Conservation (phyloP, 2,113 vertebrate species). For the Phylloscopus whistleri region DNA sequence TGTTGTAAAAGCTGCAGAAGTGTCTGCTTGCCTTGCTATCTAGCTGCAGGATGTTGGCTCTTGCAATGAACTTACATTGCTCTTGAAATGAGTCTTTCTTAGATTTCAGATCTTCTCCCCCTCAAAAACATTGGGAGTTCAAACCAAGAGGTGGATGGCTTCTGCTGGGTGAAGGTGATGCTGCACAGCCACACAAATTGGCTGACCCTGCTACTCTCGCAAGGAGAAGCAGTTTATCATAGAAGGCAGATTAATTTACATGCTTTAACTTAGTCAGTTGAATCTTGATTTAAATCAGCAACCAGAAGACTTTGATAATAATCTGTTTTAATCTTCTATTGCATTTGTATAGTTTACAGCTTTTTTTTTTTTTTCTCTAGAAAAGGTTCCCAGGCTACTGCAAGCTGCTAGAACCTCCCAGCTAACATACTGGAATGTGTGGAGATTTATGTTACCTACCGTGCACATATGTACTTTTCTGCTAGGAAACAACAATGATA, state of each 20-base stretch:
- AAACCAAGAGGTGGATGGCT: neutral
- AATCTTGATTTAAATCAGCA: neutral
- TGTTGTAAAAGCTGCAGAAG: neutral
- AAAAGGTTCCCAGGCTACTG: neutral
- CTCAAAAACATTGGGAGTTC: neutral
- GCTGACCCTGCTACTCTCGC: fast-evolving
- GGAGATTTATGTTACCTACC: neutral
- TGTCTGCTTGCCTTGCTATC: neutral
- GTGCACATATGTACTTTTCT: neutral
- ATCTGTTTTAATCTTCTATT: neutral
- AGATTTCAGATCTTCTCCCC: neutral
- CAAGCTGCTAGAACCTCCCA: neutral
- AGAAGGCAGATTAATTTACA: neutral
- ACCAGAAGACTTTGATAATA: neutral
- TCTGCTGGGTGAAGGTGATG: neutral
- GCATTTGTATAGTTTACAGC: neutral
- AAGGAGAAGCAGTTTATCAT: neutral
- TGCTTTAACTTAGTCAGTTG: neutral
- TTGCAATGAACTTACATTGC: neutral
- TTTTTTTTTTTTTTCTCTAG: neutral
- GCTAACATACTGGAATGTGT: neutral
- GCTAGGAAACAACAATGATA: neutral
- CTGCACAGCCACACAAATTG: neutral
- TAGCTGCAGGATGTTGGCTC: neutral
- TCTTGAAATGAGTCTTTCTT: neutral